Evolutionary conservation across 2,113 vertebrate genomes (phyloP).

Genomic region (Grus americana): DNA sequence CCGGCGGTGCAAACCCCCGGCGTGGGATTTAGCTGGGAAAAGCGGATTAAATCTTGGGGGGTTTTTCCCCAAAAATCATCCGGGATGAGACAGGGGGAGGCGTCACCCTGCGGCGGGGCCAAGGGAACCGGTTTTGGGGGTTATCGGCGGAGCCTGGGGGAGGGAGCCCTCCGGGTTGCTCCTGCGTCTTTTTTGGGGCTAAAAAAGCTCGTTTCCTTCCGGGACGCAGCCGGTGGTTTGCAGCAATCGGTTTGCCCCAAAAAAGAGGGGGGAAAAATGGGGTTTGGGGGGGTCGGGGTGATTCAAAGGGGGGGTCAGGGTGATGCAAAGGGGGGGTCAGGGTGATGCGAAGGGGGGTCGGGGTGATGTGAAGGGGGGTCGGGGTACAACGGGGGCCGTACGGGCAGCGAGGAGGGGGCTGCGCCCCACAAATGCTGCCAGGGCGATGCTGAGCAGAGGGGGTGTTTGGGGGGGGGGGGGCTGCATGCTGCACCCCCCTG

Average conservation of each 20-base stretch:
- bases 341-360: not conserved
- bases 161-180: too few species aligned
- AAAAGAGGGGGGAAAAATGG: not conserved
- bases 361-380: not conserved
- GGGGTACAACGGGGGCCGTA: too few species aligned
- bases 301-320: too few species aligned
- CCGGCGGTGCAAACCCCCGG: too few species aligned
- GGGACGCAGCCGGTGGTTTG: not conserved
- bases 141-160: too few species aligned
- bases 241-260: too few species aligned
- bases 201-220: not conserved
- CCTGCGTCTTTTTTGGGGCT: not conserved
- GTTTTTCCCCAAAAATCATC: not conserved
- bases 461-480: not conserved
- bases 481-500: not conserved
- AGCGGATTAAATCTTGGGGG: not conserved
- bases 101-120: too few species aligned
- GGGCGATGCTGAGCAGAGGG: not conserved
- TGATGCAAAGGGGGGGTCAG: not conserved
- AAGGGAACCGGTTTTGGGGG: fast-evolving
- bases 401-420: too few species aligned
- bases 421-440: too few species aligned
- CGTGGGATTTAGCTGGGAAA: not conserved
- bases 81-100: too few species aligned
- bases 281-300: too few species aligned